Evolutionary conservation across 2,113 vertebrate species (phyloP).

Genomic region (Myxocyprinus asiaticus): DNA sequence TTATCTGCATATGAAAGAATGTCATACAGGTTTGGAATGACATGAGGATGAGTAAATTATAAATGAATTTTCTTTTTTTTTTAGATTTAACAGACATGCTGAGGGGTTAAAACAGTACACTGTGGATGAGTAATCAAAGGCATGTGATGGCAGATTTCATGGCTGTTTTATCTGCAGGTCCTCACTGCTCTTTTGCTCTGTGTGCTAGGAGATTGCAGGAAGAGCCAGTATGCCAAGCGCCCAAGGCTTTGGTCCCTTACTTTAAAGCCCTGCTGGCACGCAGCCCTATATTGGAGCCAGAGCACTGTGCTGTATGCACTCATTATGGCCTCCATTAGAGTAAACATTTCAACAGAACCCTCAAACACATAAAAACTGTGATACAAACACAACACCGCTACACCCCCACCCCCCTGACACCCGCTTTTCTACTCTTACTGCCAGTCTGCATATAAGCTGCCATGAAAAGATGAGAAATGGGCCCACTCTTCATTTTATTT

Average conservation of each 20-base stretch:
- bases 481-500: slow-evolving; percentile 73
- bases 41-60: too few relatives aligned
- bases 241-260: slow-evolving; percentile 69
- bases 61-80: too few relatives aligned
- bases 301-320: slow-evolving; percentile 70
- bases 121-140: slow-evolving; percentile 75
- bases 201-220: slow-evolving; percentile 68
- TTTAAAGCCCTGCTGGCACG: slow-evolving; percentile 76
- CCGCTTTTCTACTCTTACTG: slow-evolving; percentile 71
- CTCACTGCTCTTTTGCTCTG: slow-evolving; percentile 67
- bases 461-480: slow-evolving; percentile 63
- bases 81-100: background rate
- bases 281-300: slow-evolving; percentile 71
- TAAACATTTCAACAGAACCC: slow-evolving; percentile 77
- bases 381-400: slow-evolving; percentile 25
- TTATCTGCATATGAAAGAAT: too few relatives aligned
- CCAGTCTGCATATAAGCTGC: slow-evolving; percentile 70
- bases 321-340: slow-evolving; percentile 80
- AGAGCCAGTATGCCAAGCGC: slow-evolving; percentile 63
- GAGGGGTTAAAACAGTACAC: slow-evolving; percentile 68
- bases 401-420: slow-evolving; percentile 47
- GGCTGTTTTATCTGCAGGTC: slow-evolving; percentile 75
- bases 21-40: too few relatives aligned
- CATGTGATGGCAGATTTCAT: slow-evolving; percentile 77
- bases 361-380: background rate